A percentile compares a stretch with the other conserved stretches of the same genome.
Conservation (phyloP, 2,888 invertebrate species). For the Sesia bembeciformis region DNA sequence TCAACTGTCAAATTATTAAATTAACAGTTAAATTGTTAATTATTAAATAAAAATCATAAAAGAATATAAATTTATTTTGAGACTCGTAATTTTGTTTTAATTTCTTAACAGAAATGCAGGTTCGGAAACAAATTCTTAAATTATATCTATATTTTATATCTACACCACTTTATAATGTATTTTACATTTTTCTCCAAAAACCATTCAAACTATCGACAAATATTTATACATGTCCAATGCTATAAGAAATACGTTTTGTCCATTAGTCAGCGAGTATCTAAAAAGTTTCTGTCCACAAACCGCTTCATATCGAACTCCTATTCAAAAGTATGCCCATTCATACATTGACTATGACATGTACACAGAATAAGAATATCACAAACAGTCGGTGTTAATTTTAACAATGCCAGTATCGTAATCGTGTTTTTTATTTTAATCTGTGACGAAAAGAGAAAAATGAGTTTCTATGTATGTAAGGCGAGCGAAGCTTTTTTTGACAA, state of each 20-base stretch:
- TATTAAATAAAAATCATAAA: no score
- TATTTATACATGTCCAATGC: slow-evolving; percentile 25
- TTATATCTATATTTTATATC: no score
- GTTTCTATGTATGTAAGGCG: slow-evolving; percentile 1
- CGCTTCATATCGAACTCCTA: background rate
- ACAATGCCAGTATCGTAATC: no score
- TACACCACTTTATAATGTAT: no score
- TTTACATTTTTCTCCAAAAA: no score
- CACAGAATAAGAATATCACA: background rate
- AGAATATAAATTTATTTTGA: no score
- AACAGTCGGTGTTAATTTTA: background rate
- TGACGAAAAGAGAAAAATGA: background rate
- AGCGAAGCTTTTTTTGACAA: slow-evolving; percentile 16
- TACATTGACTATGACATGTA: background rate
- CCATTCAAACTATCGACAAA: slow-evolving; percentile 16
- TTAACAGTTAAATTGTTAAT: no score
- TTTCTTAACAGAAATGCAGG: no score
- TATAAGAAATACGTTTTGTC: slow-evolving; percentile 23
- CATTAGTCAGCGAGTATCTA: slow-evolving; percentile 17
- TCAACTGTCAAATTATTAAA: no score
- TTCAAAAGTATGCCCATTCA: slow-evolving; percentile 1
- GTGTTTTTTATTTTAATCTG: background rate
- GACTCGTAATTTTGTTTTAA: no score
- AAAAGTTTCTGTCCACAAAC: background rate
- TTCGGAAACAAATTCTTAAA: no score